phyloP scores from a whole-genome alignment of 2,113 vertebrate genomes.

The Amazona vittata region DNA sequence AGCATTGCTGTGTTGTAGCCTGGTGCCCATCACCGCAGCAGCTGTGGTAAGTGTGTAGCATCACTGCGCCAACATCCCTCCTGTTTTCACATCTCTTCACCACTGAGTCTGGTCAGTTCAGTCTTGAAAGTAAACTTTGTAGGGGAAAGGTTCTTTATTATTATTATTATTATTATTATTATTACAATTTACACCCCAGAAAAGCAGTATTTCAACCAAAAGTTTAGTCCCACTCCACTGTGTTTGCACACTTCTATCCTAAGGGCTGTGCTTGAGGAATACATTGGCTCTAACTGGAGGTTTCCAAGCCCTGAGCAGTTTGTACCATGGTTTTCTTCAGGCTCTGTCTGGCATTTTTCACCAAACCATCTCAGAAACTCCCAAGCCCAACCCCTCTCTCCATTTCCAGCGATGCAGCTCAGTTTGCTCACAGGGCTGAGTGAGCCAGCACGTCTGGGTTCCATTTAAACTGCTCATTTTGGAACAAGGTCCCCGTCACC shows the following conservation, averaged over 20 bases:
- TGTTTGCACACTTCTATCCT: not conserved
- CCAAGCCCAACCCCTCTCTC: not conserved
- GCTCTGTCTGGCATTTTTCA: not conserved
- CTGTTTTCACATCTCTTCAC: not conserved
- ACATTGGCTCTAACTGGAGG: not conserved
- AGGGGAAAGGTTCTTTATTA: not conserved
- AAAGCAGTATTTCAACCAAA: not conserved
- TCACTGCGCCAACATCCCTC: not conserved
- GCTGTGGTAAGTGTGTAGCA: not conserved
- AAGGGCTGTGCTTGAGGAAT: not conserved
- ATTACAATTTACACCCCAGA: not conserved
- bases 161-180: not conserved
- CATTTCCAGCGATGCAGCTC: not conserved
- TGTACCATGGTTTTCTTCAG: accelerated
- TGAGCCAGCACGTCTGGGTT: accelerated
- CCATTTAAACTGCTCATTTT: not conserved
- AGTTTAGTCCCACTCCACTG: not conserved
- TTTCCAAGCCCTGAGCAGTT: not conserved
- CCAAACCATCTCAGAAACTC: not conserved
- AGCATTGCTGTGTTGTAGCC: not conserved
- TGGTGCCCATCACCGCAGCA: not conserved
- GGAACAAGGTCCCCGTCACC: not conserved
- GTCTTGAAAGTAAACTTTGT: not conserved
- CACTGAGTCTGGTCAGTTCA: not conserved
- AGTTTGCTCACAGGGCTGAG: accelerated